phyloP scores from a whole-genome alignment of 2,888 invertebrate species.

The Euproctis similis region DNA sequence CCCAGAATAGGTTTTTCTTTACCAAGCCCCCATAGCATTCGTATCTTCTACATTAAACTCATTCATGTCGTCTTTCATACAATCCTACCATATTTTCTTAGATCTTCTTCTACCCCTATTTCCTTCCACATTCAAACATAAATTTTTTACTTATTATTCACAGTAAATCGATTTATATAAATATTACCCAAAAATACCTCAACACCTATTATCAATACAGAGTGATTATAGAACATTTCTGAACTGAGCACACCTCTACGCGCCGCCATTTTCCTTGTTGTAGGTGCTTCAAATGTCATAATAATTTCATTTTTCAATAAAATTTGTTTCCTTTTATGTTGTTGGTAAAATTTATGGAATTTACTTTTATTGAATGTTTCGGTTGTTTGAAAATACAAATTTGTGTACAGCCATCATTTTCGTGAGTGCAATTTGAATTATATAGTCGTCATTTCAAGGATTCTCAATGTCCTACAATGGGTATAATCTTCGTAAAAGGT shows the following conservation, averaged over 20 bases:
- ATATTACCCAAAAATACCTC: too few relatives aligned
- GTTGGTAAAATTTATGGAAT: conserved; percentile 38
- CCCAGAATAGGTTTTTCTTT: too few relatives aligned
- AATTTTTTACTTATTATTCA: too few relatives aligned
- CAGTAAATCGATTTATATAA: too few relatives aligned
- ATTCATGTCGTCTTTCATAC: too few relatives aligned
- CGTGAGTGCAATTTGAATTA: conserved; percentile 43
- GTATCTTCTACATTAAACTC: too few relatives aligned
- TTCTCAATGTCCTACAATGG: conserved; percentile 65
- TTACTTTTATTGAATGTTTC: conserved; percentile 31
- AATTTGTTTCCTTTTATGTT: conserved; percentile 63
- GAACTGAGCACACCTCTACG: conserved; percentile 26
- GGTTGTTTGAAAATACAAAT: conserved; percentile 33
- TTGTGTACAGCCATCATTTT: conserved; percentile 24
- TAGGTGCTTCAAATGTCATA: conserved; percentile 76
- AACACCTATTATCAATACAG: too few relatives aligned
- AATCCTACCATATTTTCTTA: too few relatives aligned
- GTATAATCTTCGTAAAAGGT: conserved; percentile 63
- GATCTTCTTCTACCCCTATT: too few relatives aligned
- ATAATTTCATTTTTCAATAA: conserved; percentile 67
- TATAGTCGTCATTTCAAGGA: conserved; percentile 66
- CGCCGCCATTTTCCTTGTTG: conserved; percentile 74
- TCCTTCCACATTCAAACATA: too few relatives aligned
- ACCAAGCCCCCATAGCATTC: too few relatives aligned
- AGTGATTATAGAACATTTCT: too few relatives aligned